These are phyloP conservation scores for Toxotes lorentzi DNA, from an alignment of 2,797 vertebrate species.

Conservation along the genomic window DNA sequence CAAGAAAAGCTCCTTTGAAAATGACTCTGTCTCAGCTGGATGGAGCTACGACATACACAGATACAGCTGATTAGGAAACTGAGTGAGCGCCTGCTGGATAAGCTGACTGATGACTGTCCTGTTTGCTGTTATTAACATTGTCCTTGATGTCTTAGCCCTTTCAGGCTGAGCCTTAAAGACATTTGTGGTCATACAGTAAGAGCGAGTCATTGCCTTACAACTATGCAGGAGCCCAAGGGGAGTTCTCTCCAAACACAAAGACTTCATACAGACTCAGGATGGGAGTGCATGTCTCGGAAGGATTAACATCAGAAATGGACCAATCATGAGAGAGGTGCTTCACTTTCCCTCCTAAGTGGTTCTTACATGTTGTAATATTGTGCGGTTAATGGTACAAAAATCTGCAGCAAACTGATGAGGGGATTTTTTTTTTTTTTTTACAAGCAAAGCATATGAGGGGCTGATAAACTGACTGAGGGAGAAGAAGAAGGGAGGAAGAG, in stretches of 20 bases:
- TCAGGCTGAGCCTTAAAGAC: slow-evolving; percentile 13
- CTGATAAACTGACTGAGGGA: not conserved
- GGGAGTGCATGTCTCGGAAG: slow-evolving; percentile 55
- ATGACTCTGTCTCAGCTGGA: not conserved
- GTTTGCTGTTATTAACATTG: slow-evolving; percentile 16
- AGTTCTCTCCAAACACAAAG: slow-evolving; percentile 63
- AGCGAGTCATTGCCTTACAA: slow-evolving; percentile 47
- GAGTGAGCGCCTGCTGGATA: not conserved
- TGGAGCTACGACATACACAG: not conserved
- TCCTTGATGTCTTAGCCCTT: slow-evolving; percentile 16
- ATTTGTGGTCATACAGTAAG: slow-evolving; percentile 41
- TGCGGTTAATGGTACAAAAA: slow-evolving; percentile 17
- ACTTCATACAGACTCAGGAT: slow-evolving; percentile 63
- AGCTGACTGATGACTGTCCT: not conserved
- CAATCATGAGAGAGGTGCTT: slow-evolving; percentile 47
- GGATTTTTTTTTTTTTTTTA: not conserved
- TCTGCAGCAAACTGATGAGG: not conserved
- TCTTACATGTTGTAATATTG: slow-evolving; percentile 42
- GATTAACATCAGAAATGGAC: slow-evolving; percentile 56
- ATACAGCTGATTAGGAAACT: not conserved
- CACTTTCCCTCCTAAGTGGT: slow-evolving; percentile 28
- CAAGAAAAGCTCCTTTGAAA: slow-evolving; percentile 13
- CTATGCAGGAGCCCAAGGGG: slow-evolving; percentile 42
- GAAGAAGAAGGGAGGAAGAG: not conserved
- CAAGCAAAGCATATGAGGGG: not conserved